A percentile compares a stretch with the other conserved stretches of the same genome.
These are phyloP conservation scores for Rhynchomys soricoides DNA, from an alignment of 2,113 vertebrate species.

Conservation along the genomic window DNA sequence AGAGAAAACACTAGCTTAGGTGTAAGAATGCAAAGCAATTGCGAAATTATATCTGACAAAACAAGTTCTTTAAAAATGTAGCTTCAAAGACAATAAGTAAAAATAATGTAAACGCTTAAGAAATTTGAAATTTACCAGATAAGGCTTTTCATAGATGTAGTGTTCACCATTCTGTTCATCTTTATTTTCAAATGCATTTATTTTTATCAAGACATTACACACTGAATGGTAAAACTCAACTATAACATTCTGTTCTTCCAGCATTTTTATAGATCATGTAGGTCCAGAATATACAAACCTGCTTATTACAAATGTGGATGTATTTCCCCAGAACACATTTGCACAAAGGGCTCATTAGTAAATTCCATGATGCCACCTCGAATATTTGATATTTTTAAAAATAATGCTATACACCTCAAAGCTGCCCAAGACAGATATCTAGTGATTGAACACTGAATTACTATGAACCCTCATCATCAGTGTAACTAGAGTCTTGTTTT, in stretches of 20 bases:
- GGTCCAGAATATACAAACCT: background rate
- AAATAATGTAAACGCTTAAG: conserved; percentile 51
- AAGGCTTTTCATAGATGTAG: conserved; percentile 52
- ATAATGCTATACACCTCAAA: background rate
- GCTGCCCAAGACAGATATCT: background rate
- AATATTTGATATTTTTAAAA: conserved; percentile 14
- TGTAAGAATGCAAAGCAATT: conserved; percentile 13
- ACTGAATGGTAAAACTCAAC: conserved; percentile 33
- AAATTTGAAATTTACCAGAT: conserved; percentile 58
- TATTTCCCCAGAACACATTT: conserved; percentile 30
- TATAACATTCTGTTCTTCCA: conserved; percentile 11
- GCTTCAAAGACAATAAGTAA: conserved; percentile 62
- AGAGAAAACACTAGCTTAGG: conserved; percentile 41
- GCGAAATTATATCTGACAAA: conserved; percentile 61
- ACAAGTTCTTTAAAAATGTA: conserved; percentile 62
- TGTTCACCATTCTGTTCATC: conserved; percentile 58
- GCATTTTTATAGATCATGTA: conserved; percentile 32
- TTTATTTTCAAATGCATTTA: conserved; percentile 62
- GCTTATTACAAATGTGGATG: conserved; percentile 45
- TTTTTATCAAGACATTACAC: conserved; percentile 55
- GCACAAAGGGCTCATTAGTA: conserved; percentile 20
- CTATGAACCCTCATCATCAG: background rate
- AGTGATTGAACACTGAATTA: background rate
- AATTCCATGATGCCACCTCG: conserved; percentile 27
- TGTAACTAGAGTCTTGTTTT: background rate